These are phyloP conservation scores for Poecile montanus DNA, from an alignment of 2,797 vertebrate species.

Conservation along the genomic window DNA sequence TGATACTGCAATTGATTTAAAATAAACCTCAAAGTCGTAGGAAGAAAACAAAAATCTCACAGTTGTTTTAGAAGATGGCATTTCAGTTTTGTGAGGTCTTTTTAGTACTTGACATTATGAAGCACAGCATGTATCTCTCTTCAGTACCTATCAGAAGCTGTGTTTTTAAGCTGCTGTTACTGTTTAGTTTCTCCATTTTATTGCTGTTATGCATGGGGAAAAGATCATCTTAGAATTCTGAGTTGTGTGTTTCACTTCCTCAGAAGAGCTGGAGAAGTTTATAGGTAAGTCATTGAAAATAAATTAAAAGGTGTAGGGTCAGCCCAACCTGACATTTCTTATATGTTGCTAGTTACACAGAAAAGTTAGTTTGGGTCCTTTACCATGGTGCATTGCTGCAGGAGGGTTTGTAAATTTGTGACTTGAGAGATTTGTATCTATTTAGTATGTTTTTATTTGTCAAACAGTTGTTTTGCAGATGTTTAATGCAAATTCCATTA, in stretches of 20 bases:
- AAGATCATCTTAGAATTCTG: neutral
- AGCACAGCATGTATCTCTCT: neutral
- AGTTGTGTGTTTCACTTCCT: neutral
- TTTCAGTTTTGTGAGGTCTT: neutral
- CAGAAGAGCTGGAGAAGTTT: neutral
- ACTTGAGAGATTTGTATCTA: neutral
- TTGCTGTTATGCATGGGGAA: neutral
- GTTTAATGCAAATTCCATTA: neutral
- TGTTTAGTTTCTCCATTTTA: neutral
- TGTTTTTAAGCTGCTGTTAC: neutral
- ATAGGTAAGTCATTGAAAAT: neutral
- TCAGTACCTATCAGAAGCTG: neutral
- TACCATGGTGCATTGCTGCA: neutral
- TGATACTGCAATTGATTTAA: slow-evolving; percentile 5
- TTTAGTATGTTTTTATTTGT: neutral
- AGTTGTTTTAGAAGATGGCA: neutral
- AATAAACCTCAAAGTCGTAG: neutral
- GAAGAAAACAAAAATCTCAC: neutral
- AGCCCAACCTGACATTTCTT: neutral
- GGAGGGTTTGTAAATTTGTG: neutral
- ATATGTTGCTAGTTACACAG: neutral
- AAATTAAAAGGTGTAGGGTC: neutral
- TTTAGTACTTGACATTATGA: neutral
- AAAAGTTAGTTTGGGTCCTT: neutral
- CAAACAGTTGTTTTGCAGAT: neutral